These are phyloP conservation scores for Sebastolobus altivelis DNA, from an alignment of 2,797 vertebrate species.

Conservation along the genomic window DNA sequence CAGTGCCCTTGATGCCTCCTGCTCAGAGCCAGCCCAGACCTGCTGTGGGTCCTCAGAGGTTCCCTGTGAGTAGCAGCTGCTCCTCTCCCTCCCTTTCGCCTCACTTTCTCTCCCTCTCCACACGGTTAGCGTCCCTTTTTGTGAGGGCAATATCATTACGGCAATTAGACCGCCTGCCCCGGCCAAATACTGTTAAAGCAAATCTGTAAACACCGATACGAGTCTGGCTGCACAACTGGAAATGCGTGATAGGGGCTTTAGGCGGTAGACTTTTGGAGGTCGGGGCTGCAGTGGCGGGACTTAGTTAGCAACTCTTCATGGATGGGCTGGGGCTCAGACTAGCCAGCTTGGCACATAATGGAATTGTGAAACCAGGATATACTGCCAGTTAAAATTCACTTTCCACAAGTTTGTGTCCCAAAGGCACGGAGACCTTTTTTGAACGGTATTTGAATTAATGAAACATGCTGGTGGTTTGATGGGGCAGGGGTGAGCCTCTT, in stretches of 20 bases:
- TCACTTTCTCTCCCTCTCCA: constrained; percentile 75
- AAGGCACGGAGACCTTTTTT: constrained; percentile 68
- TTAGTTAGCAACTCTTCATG: constrained; percentile 88
- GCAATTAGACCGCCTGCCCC: constrained; percentile 86
- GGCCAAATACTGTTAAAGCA: constrained; percentile 86
- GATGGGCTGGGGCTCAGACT: constrained; percentile 83
- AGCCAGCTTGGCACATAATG: constrained; percentile 78
- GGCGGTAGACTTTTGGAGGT: constrained; percentile 83
- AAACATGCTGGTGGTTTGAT: constrained; percentile 64
- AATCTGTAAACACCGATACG: constrained; percentile 91
- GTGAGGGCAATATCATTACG: constrained; percentile 87
- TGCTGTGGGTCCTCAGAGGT: constrained; percentile 95
- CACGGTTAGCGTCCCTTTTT: constrained; percentile 81
- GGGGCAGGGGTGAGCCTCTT: constrained; percentile 40
- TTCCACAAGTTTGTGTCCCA: constrained; percentile 75
- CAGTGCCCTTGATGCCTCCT: constrained; percentile 97
- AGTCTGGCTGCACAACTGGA: constrained; percentile 86
- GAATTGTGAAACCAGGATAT: constrained; percentile 77
- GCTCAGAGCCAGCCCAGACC: constrained; percentile 96
- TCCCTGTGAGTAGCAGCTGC: constrained; percentile 96
- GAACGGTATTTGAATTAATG: constrained; percentile 73
- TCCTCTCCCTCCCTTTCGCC: constrained; percentile 80
- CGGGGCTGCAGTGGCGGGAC: constrained; percentile 64
- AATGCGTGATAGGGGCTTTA: constrained; percentile 90
- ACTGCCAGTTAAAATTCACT: constrained; percentile 75